A percentile compares a stretch with the other conserved stretches of the same genome.
These are phyloP conservation scores for Micromys minutus DNA, from an alignment of 2,113 vertebrate species.

Conservation along the genomic window DNA sequence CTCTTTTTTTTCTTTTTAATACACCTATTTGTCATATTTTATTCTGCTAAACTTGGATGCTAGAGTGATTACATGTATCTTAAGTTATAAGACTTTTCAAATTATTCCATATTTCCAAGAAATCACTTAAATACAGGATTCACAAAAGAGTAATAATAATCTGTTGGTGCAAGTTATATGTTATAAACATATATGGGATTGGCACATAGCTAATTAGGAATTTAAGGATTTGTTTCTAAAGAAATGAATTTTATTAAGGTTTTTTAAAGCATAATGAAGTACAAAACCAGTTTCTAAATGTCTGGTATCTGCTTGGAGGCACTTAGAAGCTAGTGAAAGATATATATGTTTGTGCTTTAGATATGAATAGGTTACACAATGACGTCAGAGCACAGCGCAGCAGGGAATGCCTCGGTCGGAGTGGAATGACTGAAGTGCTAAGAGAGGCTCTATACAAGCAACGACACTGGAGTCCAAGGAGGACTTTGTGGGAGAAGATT, in stretches of 20 bases:
- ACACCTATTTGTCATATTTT: not conserved
- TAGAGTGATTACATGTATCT: not conserved
- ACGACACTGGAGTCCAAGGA: not conserved
- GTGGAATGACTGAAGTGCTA: not conserved
- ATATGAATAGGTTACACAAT: not conserved
- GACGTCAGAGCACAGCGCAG: not conserved
- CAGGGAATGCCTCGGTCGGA: not conserved
- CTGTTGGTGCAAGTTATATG: not conserved
- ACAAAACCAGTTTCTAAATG: not conserved
- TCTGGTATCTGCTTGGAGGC: not conserved
- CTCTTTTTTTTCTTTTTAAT: not conserved
- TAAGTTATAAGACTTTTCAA: constrained; percentile 7
- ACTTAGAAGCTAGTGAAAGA: constrained; percentile 20
- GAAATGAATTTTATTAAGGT: not conserved
- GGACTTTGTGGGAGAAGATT: not conserved
- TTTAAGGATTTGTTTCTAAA: constrained; percentile 20
- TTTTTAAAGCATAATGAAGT: constrained; percentile 38
- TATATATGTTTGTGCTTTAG: not conserved
- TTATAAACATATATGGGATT: constrained; percentile 28
- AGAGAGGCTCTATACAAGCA: not conserved
- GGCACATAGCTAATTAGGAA: not conserved
- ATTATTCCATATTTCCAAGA: not conserved
- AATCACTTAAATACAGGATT: constrained; percentile 36
- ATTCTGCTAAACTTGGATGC: constrained; percentile 30
- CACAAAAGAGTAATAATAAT: not conserved